Conservation (phyloP, 2,888 invertebrate genomes). For the Hartigia nigra region DNA sequence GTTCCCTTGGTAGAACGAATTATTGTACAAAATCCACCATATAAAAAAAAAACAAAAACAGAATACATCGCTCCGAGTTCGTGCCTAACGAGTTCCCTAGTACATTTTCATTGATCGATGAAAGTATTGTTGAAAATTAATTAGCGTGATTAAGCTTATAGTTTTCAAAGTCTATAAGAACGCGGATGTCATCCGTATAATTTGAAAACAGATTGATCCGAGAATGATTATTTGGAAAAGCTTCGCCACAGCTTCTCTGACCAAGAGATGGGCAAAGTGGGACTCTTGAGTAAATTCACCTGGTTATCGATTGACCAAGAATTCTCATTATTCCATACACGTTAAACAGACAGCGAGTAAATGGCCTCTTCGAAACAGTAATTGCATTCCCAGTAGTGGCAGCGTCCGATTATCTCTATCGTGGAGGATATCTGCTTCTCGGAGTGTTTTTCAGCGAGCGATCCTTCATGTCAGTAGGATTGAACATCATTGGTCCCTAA, state of each 20-base stretch:
- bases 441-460: conserved; percentile 47
- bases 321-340: background rate
- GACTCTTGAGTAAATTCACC: background rate
- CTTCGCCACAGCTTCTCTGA: background rate
- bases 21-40: background rate
- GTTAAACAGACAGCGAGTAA: background rate
- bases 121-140: background rate
- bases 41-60: background rate
- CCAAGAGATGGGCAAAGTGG: background rate
- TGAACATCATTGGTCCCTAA: conserved; percentile 63
- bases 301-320: background rate
- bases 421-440: conserved; percentile 54
- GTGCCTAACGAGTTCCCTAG: background rate
- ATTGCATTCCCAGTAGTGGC: background rate
- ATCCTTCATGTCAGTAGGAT: conserved; percentile 56
- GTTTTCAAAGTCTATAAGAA: background rate
- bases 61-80: background rate
- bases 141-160: background rate
- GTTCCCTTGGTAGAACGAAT: background rate
- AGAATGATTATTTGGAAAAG: background rate
- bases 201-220: background rate
- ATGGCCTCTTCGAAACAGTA: background rate
- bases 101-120: background rate
- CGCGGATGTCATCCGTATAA: background rate
- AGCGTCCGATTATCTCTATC: conserved; percentile 42